These are phyloP conservation scores for Amiota communis DNA, from an alignment of 2,888 invertebrate genomes.

Conservation along the genomic window DNA sequence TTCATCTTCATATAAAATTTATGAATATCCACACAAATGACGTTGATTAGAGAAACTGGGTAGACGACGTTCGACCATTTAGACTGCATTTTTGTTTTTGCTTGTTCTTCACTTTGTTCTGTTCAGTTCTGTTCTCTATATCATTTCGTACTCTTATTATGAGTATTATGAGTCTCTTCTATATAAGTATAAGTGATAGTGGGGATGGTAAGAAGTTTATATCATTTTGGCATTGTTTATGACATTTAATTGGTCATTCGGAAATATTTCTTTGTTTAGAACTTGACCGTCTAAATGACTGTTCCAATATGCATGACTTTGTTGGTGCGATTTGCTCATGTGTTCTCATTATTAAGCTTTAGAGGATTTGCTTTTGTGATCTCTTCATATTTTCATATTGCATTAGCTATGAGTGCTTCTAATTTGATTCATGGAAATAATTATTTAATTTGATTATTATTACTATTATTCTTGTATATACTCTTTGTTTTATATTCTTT, in stretches of 20 bases:
- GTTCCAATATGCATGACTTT: slow-evolving; percentile 20
- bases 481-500: neutral
- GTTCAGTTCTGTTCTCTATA: neutral
- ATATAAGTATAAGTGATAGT: slow-evolving; percentile 11
- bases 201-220: neutral
- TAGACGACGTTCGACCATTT: too few species aligned
- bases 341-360: slow-evolving; percentile 4
- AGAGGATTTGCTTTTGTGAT: slow-evolving; percentile 28
- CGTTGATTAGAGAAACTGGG: neutral
- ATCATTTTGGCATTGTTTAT: slow-evolving; percentile 48
- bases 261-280: slow-evolving; percentile 16
- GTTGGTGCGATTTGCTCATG: slow-evolving; percentile 10
- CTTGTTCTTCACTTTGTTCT: neutral
- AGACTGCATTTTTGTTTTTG: too few species aligned
- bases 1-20: slow-evolving; percentile 33
- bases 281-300: slow-evolving; percentile 7
- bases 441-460: slow-evolving; percentile 29
- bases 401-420: slow-evolving; percentile 46
- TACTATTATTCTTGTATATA: neutral
- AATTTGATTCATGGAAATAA: slow-evolving; percentile 61
- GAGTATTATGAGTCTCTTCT: neutral
- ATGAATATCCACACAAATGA: slow-evolving; percentile 22
- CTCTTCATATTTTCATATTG: slow-evolving; percentile 45
- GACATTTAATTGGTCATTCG: slow-evolving; percentile 59
- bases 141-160: neutral